Evolutionary conservation across 2,797 vertebrate genomes (phyloP).

Genomic region (Sebastes melanostomus): DNA sequence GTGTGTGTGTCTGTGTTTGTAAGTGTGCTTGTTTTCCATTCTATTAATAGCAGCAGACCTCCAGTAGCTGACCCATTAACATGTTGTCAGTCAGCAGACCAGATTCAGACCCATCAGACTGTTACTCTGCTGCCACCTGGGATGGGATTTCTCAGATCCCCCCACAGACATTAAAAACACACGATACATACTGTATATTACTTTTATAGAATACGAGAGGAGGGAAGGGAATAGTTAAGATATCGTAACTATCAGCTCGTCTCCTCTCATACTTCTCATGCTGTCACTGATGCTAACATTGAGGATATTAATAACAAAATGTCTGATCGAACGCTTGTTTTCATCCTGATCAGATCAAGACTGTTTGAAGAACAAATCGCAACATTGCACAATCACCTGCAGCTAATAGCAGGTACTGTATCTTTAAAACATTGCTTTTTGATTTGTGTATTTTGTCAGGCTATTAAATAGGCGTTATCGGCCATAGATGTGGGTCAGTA

Average conservation of each 20-base stretch:
- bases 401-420: neutral
- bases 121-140: slow-evolving; percentile 59
- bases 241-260: neutral
- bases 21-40: neutral
- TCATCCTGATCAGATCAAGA: neutral
- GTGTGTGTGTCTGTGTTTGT: neutral
- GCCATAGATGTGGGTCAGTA: too few species aligned
- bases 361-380: neutral
- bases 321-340: neutral
- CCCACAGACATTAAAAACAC: neutral
- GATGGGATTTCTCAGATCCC: slow-evolving; percentile 42
- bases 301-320: neutral
- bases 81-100: slow-evolving; percentile 70
- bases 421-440: neutral
- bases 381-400: neutral
- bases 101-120: slow-evolving; percentile 67
- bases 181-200: neutral
- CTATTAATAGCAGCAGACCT: slow-evolving; percentile 55
- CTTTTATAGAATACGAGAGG: neutral
- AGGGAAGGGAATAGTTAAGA: neutral
- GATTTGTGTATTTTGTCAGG: too few species aligned
- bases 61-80: slow-evolving; percentile 49
- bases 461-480: too few species aligned
- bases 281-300: neutral
- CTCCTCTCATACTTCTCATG: too few species aligned